Base-by-base conservation (phyloP, 2,797 vertebrate species). In the Trematomus bernacchii region DNA sequence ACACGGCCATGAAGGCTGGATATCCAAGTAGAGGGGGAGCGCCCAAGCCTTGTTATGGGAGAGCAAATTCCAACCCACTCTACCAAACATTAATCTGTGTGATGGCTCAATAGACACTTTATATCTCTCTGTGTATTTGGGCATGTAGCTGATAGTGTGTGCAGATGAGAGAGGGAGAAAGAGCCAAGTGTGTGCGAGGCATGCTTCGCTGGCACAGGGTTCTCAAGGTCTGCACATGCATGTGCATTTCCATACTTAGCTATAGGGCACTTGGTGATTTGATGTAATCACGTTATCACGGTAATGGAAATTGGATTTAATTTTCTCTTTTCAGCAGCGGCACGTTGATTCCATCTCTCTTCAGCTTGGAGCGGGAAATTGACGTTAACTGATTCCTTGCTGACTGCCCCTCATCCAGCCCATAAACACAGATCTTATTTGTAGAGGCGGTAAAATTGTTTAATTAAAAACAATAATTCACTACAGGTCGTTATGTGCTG, bases 391-490 rank as follows among this genome's bases (percentile, higher is more conserved):
- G 87, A 89, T 89, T 88, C 75, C 86, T 88, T 69, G 70, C 84
- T 66, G 70, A 60, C 84, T 86, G 77, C 66, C 78, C 75, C 84
- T 87, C 76, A 85, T 76, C 79, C 82, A 80, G 79, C 83, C 79
- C 84, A 89, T 90, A 91, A 90, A 93, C 88, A 87, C 91, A 64
- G 84, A 92, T 92, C 91, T 89, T 92, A 92, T 93, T 93, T 93
- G 91, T 90, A 85, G 85, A 84, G 89, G 85, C 59, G 67, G 84
- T 92, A 90, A 91, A 93, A 91, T 88, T 82, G 82, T 85, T 79
- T 93, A 92, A 94, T 92, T 93, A 91, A 93, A 93, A 94, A 89
- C 90, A 89, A 93, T 93, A 91, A 93, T 88, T 94, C 92, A 92
- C 89, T 70, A 80, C 82, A 88, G 84, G 89, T 91, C 79, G 65